These are phyloP conservation scores for Melinopterus prodromus DNA, from an alignment of 2,888 invertebrate genomes.

Conservation along the genomic window DNA sequence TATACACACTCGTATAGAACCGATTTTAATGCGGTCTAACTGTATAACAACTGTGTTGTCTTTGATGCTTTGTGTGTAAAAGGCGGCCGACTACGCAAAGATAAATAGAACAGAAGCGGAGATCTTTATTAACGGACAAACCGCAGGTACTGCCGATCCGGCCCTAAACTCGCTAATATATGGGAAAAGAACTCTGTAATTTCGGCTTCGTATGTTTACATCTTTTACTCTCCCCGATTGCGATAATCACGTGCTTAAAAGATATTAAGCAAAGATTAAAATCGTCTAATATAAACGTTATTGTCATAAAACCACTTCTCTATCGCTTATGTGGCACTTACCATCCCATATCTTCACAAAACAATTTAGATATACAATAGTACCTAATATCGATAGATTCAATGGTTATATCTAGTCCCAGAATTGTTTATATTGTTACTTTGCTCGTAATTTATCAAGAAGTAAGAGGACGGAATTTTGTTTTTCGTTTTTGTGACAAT, in stretches of 20 bases:
- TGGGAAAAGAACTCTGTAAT: slow-evolving; percentile 19
- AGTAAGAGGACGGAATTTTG: too few species aligned
- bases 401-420: too few species aligned
- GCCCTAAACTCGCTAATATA: slow-evolving; percentile 24
- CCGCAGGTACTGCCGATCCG: background rate
- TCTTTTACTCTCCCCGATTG: slow-evolving; percentile 25
- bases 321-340: background rate
- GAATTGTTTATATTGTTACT: too few species aligned
- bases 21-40: slow-evolving; percentile 37
- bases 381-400: too few species aligned
- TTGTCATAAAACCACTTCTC: slow-evolving; percentile 12
- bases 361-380: too few species aligned
- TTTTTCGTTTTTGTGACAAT: too few species aligned
- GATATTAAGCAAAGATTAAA: slow-evolving; percentile 38
- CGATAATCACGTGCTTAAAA: slow-evolving; percentile 38
- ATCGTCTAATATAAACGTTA: slow-evolving; percentile 35
- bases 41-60: slow-evolving; percentile 41
- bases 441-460: too few species aligned
- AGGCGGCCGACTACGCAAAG: slow-evolving; percentile 14
- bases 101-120: slow-evolving; percentile 16
- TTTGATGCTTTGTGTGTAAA: slow-evolving; percentile 36
- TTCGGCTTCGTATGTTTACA: slow-evolving; percentile 20
- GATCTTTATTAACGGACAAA: slow-evolving; percentile 23
- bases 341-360: too few species aligned
- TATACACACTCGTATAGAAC: slow-evolving; percentile 36